These are phyloP conservation scores for Sceloporus undulatus DNA, from an alignment of 2,113 vertebrate species.

Conservation along the genomic window DNA sequence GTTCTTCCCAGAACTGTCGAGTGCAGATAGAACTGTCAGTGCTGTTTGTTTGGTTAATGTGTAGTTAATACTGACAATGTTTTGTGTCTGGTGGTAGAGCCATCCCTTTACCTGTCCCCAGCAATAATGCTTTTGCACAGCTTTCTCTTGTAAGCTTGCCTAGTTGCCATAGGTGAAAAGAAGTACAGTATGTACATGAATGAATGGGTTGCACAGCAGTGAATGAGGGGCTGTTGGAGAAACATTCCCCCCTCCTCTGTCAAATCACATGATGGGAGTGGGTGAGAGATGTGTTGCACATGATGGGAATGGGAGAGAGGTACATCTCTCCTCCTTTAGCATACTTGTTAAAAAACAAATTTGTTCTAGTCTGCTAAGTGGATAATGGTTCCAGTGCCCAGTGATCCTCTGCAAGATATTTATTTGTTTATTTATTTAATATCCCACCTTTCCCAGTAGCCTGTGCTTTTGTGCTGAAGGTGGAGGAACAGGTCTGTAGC, in stretches of 20 bases:
- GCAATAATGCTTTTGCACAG: neutral
- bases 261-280: neutral
- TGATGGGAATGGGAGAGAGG: no score
- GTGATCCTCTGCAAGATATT: no score
- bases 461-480: neutral
- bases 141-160: neutral
- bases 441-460: no score
- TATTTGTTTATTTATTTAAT: no score
- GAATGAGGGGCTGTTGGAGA: neutral
- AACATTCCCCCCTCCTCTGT: neutral
- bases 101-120: no score
- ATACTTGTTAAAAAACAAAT: neutral
- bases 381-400: no score
- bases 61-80: neutral
- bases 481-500: neutral
- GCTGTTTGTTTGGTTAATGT: neutral
- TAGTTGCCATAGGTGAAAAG: neutral
- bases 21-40: neutral
- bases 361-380: neutral
- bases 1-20: neutral
- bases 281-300: neutral
- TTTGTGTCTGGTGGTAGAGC: neutral
- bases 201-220: neutral
- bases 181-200: no score
- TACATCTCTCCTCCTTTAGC: neutral